Percentiles rank a stretch among this genome's conserved stretches.
These are phyloP conservation scores for Ptycholaimellus sp. DNA, from an alignment of 2,888 invertebrate genomes.

Conservation along the genomic window DNA sequence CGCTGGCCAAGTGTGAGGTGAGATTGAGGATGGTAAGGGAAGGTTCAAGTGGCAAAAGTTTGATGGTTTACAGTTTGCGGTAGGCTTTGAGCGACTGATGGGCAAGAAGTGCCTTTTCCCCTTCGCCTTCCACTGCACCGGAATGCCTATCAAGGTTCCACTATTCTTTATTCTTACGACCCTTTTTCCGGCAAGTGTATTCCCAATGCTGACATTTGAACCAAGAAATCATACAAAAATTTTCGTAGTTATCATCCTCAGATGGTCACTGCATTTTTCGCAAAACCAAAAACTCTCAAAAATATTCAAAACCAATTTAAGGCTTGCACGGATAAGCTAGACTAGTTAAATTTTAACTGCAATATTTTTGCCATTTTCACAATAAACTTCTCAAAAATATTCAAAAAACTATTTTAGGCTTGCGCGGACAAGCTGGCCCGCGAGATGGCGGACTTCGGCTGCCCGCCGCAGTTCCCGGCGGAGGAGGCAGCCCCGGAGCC, in stretches of 20 bases:
- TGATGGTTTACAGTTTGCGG: slow-evolving; percentile 45
- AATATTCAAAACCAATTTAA: too few species aligned
- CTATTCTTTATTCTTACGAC: not conserved
- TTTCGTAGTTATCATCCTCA: not conserved
- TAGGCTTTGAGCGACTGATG: slow-evolving; percentile 65
- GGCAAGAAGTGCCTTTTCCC: slow-evolving; percentile 78
- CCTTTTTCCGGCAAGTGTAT: not conserved
- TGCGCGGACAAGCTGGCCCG: slow-evolving; percentile 87
- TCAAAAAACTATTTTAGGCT: too few species aligned
- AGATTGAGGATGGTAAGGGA: not conserved
- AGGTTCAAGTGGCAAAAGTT: too few species aligned
- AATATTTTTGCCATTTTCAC: too few species aligned
- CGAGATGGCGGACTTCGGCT: slow-evolving; percentile 72
- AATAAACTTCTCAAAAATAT: too few species aligned
- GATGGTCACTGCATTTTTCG: not conserved
- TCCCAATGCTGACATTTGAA: not conserved
- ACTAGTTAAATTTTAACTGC: too few species aligned
- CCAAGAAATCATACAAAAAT: slow-evolving; percentile 1
- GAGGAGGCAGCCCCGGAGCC: too few species aligned
- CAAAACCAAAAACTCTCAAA: too few species aligned
- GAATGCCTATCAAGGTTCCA: slow-evolving; percentile 79
- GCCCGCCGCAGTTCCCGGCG: slow-evolving; percentile 62
- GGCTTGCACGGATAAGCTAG: too few species aligned
- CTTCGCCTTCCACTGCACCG: slow-evolving; percentile 94
- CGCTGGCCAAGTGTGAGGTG: slow-evolving; percentile 82